Evolutionary conservation across 1,140 invertebrate genomes (phyloP).

Genomic region (Hyphantria cunea): DNA sequence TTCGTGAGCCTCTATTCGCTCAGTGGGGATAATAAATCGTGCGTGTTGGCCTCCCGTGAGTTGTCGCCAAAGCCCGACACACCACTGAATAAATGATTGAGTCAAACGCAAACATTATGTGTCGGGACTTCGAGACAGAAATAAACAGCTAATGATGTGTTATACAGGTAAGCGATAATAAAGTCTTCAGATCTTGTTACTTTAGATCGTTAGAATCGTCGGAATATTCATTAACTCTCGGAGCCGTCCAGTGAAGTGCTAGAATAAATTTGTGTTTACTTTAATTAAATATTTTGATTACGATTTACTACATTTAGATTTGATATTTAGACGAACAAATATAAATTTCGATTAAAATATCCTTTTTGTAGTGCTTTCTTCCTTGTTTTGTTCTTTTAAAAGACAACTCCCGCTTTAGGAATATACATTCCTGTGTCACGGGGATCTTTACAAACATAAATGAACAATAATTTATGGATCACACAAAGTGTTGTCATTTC

Average conservation of each 20-base stretch:
- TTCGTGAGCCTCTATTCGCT: slow-evolving; percentile 55
- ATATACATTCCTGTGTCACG: no score
- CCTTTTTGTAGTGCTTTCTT: no score
- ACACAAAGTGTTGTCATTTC: no score
- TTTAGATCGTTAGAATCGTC: slow-evolving; percentile 65
- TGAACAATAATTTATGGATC: no score
- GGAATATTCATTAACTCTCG: slow-evolving; percentile 48
- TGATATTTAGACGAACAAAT: not conserved
- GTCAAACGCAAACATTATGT: slow-evolving; percentile 69
- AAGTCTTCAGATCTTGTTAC: slow-evolving; percentile 67
- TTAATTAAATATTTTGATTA: no score
- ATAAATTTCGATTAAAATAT: no score
- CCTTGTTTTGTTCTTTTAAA: no score
- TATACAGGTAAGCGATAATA: slow-evolving; percentile 76
- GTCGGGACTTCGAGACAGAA: slow-evolving; percentile 69
- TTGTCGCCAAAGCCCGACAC: slow-evolving; percentile 67
- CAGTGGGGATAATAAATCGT: slow-evolving; percentile 76
- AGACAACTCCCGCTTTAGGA: no score
- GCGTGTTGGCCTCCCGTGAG: slow-evolving; percentile 72
- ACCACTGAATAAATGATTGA: slow-evolving; percentile 75
- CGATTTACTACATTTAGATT: not conserved
- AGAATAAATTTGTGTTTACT: not conserved
- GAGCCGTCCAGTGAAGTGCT: slow-evolving; percentile 9
- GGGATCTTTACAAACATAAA: no score
- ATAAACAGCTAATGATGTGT: slow-evolving; percentile 75